Base-by-base conservation (phyloP, 2,888 invertebrate species). In the Trissonchulus latispiculum region DNA sequence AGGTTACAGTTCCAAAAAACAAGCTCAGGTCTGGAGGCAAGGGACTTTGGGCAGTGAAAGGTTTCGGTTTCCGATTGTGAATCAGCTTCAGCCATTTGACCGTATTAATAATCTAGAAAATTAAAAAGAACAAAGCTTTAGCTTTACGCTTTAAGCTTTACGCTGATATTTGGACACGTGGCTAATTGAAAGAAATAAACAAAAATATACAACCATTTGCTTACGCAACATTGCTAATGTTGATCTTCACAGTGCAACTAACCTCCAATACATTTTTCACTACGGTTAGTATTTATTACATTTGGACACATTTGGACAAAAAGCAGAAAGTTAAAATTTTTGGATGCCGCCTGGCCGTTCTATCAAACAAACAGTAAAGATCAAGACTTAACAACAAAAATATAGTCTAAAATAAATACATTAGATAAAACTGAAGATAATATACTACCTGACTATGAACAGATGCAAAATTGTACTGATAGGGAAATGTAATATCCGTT, bases 41-140 rank as follows among this genome's bases (percentile, higher is more conserved):
- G 0, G 90, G 89, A 33, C 89, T 89, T 72, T 89, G 87, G 0
- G 85, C 84, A 0, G 90, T 90, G 80, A 90, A 90, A 0, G 89
- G 88, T 70, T 88, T 88, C 76, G 82, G 84, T 81, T 88, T 87
- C 69, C 88, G 82, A 37, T 84, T 84, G 82, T 95, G 95, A 18
- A 93, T 88, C 75, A 90, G 84, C 83, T 94, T 95, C 72, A 96
- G 84, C 97, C 97, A 99, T 83, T 95, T 97, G 81, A 91, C 89
- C 36, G 93, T 87, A 0, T 92, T 91, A n/a, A 95, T 88, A 71
- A 84, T 23, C 28, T 18, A 36, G 71, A n/a, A n/a, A n/a, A n/a
- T n/a, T n/a, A n/a, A n/a, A n/a, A n/a, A n/a, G n/a, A n/a, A n/a
- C n/a, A n/a, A n/a, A n/a, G n/a, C n/a, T 64, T 59, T n/a, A 15